Evolutionary conservation across 2,888 invertebrate species (phyloP).

Genomic region (Temnothorax rugatulus): DNA sequence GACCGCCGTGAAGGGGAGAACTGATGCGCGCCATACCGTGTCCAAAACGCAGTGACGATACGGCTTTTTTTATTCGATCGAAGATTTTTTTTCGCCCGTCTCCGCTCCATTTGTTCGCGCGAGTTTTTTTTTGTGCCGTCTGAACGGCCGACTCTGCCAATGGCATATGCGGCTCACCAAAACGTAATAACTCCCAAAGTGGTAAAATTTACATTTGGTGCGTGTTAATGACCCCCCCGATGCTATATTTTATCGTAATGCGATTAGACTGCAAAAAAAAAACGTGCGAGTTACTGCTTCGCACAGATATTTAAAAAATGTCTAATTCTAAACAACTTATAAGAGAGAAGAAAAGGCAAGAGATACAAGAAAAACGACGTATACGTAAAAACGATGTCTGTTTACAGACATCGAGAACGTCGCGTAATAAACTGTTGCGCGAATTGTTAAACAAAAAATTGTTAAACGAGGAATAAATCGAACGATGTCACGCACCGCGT

Average conservation of each 20-base stretch:
- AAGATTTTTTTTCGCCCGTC: conserved; percentile 50
- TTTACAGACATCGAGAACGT: background rate
- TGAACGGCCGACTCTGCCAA: conserved; percentile 38
- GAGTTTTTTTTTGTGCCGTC: conserved; percentile 49
- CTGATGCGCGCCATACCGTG: conserved; percentile 78
- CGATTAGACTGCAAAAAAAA: background rate
- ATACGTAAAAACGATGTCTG: background rate
- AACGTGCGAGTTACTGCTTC: background rate
- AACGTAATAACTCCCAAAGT: background rate
- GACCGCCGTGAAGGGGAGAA: conserved; percentile 71
- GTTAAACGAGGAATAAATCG: conserved; percentile 1
- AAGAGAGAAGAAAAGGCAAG: background rate
- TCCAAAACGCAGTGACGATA: conserved; percentile 72
- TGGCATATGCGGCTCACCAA: conserved; percentile 59
- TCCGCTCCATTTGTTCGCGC: conserved; percentile 22
- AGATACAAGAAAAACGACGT: background rate
- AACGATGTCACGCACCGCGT: background rate
- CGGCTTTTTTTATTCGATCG: conserved; percentile 53
- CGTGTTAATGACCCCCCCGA: background rate
- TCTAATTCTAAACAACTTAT: background rate
- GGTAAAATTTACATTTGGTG: background rate
- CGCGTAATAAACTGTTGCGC: background rate
- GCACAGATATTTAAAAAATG: background rate
- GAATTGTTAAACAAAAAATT: background rate
- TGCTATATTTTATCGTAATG: background rate